These are phyloP conservation scores for Philereme transversata DNA, from an alignment of 2,888 invertebrate species.

Conservation along the genomic window DNA sequence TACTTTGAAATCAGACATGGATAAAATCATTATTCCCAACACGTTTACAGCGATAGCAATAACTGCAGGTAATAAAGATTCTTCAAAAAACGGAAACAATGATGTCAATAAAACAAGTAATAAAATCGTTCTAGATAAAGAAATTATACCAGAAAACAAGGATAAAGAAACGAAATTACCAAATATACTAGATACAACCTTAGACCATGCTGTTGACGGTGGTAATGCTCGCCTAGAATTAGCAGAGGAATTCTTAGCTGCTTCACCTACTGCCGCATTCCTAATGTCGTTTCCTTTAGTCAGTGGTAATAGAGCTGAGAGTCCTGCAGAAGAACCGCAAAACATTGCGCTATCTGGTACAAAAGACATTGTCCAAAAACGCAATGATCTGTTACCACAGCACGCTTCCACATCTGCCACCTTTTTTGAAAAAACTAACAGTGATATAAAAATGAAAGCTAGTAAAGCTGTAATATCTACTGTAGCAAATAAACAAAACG, in stretches of 20 bases:
- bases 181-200: slow-evolving; percentile 66
- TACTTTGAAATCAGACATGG: slow-evolving; percentile 5
- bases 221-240: slow-evolving; percentile 84
- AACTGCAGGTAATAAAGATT: slow-evolving; percentile 32
- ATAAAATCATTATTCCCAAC: slow-evolving; percentile 14
- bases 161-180: slow-evolving; percentile 69
- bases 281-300: slow-evolving; percentile 90
- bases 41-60: slow-evolving; percentile 21
- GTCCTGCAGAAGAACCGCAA: slow-evolving; percentile 71
- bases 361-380: slow-evolving; percentile 52
- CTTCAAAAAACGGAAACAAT: slow-evolving; percentile 27
- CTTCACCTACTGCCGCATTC: slow-evolving; percentile 91
- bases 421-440: slow-evolving; percentile 61
- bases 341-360: slow-evolving; percentile 43
- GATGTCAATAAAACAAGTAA: slow-evolving; percentile 42
- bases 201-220: slow-evolving; percentile 73
- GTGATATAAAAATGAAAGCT: slow-evolving; percentile 45
- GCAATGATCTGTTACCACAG: slow-evolving; percentile 52
- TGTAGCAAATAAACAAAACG: slow-evolving; percentile 51
- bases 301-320: slow-evolving; percentile 81
- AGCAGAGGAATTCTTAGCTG: slow-evolving; percentile 79
- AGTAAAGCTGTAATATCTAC: slow-evolving; percentile 40
- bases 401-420: slow-evolving; percentile 35
- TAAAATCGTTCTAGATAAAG: slow-evolving; percentile 46
- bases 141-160: slow-evolving; percentile 50